Base-by-base conservation (phyloP, 1,140 invertebrate species). In the Tetramorium simillimum region DNA sequence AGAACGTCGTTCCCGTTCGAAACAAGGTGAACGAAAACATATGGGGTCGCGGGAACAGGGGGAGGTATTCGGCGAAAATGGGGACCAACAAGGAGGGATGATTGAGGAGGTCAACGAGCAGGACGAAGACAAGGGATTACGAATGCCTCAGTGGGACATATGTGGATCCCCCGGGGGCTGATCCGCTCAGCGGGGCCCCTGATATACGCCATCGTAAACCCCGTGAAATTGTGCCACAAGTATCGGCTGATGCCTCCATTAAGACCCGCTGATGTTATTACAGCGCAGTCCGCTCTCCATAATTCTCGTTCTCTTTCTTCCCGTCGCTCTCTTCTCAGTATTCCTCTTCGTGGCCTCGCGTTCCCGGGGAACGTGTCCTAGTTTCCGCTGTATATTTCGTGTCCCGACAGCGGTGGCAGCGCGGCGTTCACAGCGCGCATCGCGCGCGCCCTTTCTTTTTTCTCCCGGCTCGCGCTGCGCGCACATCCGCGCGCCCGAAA, bases 201-300 rank as follows among this genome's bases (percentile, higher is more conserved):
- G 92, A 90, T 92, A 91, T 90, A 93, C 91, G 88, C 89, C 86
- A 92, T 91, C 91, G 88, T 92, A 92, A 92, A 92, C 87, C 82
- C 80, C 90, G 77, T 85, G 90, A 92, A 92, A 93, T 92, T 91
- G 92, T 90, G 87, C 85, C 90, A 91, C 91, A 92, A 92, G 90
- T 84, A 92, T 86, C 78, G 86, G 75, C 73, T 91, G 92, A 93
- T 92, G 92, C 87, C 91, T 92, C 90, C 92, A 93, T 93, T 92
- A 93, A 88, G 86, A 91, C 80, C 65, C 72, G 87, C 76, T 91
- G 82, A 92, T 90, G 89, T 91, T 90, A 84, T 93, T 92, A 92
- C 85, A 86, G 86, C 21, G 24, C 16, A n/a, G 49, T 40, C 73
- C 78, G 67, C 86, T 70, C 82, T 56, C 60, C 56, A 89, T 67